Evolutionary conservation across 1,140 invertebrate genomes (phyloP), one percentile per base, ranked within the genome.

Genomic region (Ips nitidus): DNA sequence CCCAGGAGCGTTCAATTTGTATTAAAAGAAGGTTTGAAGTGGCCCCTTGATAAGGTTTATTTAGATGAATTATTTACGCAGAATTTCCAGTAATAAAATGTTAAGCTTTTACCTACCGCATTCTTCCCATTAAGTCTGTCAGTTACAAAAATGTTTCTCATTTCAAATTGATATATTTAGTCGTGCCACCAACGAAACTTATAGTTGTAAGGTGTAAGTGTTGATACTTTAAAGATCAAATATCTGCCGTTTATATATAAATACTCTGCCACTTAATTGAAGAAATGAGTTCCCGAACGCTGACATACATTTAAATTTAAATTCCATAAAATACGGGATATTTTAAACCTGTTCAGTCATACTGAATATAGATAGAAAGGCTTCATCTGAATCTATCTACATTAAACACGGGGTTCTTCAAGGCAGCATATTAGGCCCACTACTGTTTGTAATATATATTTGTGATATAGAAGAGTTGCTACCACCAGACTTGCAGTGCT

Each of bases 1-100:
- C 68, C 60, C 60, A 58, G 68, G 38, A 68, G 66, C 66, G 66
- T 40, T 53, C 50, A 68, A 68, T 68, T 68, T 68, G 66, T 60
- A 60, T 60, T 68, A 60, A 68, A 68, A 60, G 43, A 45, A 39
- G 43, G 39, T 5, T 55, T 64, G 37, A 55, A 43, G 40, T 53
- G 41, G 41, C 22, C 22, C 6, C 64, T 1, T 52, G 61, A 52
- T 50, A 52, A 63, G 38, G 43, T 7, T 45, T 58, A 60, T 42
- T 22, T 22, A 22, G 22, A 22, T 22, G 22, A 22, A 22, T 22
- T 22, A 52, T 52, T 36, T 52, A 36, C n/a, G 8, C 45, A 47
- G 45, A 47, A 47, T 47, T 4, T 4, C 4, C n/a, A 47, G 4
- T 47, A 47, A 6, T 6, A 47, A 47, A n/a, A 22, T 50, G 45